A percentile compares a stretch with the other conserved stretches of the same genome.
Evolutionary conservation across 2,797 vertebrate genomes (phyloP).

Genomic region (Miichthys miiuy): DNA sequence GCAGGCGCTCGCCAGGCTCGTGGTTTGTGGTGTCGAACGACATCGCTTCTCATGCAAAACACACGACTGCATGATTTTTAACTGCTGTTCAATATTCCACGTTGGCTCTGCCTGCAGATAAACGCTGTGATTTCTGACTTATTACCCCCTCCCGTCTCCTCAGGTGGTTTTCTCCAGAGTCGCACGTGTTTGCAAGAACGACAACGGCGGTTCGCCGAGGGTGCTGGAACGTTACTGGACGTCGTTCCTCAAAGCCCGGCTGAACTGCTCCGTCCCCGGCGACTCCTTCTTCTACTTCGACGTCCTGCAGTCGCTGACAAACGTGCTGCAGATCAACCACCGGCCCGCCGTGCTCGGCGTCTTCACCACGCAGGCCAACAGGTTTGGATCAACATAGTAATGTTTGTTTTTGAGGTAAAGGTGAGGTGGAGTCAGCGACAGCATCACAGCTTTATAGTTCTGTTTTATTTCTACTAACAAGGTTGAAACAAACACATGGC

Average conservation of each 20-base stretch:
- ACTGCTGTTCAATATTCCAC: background rate
- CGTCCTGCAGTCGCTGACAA: constrained; percentile 90
- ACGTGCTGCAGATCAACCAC: constrained; percentile 89
- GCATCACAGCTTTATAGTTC: too few relatives aligned
- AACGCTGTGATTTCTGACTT: constrained; percentile 3
- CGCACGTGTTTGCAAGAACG: constrained; percentile 94
- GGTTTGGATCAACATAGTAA: constrained; percentile 73
- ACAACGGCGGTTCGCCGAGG: constrained; percentile 92
- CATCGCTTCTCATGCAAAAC: constrained; percentile 3
- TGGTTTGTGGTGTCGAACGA: background rate
- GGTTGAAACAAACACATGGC: background rate
- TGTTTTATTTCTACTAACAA: too few relatives aligned
- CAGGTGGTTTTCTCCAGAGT: constrained; percentile 95
- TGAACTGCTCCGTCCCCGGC: constrained; percentile 94
- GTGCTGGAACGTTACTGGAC: constrained; percentile 97
- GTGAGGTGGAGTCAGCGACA: background rate
- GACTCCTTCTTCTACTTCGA: constrained; percentile 97
- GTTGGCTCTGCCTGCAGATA: background rate
- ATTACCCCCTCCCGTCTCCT: background rate
- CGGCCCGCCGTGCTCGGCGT: constrained; percentile 90
- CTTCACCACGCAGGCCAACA: constrained; percentile 95
- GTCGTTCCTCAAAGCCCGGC: constrained; percentile 95
- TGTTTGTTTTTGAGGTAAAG: background rate
- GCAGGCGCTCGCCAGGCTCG: background rate
- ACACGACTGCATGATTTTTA: background rate